Base-by-base conservation (phyloP, 2,797 vertebrate species). In the Poecilia picta region DNA sequence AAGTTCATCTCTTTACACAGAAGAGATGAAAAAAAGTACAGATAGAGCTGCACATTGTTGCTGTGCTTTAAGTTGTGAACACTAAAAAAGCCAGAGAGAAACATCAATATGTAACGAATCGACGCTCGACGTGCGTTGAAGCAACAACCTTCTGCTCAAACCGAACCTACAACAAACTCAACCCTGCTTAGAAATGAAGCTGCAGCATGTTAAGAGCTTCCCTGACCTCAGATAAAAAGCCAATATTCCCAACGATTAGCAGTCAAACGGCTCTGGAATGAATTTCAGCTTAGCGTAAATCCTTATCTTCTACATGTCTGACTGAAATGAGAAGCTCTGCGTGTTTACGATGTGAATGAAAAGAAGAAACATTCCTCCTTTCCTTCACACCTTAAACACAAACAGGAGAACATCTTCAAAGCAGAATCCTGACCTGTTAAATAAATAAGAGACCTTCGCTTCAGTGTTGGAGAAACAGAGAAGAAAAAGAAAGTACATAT, bases 231-330 rank as follows among this genome's bases (percentile, higher is more conserved):
- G 8, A 71, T 51, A 36, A 51, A 59, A 77, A 45, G 11, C 6
- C 25, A 20, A 23, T 53, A 43, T 55, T 47, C 33, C 11, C 49
- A 36, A 31, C 16, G 41, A 81, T 43, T 43, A 66, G 71, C 23
- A 55, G 16, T 28, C 5, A 72, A 15, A 36, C 20, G 43, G 66
- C 11, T 15, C 8, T 28, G 66, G 66, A 13, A 79, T 39, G 6
- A 57, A 77, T 36, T 78, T 71, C 62, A 41, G 39, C 39, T 41
- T 41, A 28, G 12, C 49, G n/a, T n/a, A 73, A 59, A 55, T 70
- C 33, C 33, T 45, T 39, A 73, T 74, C 47, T 25, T 75, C n/a
- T 33, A 31, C 4, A 46, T 16, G 23, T 10, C 33, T 28, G 80
- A 80, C 55, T 62, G 20, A 25, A 51, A 39, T 36, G 46, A 74